A percentile compares a stretch with the other conserved stretches of the same genome.
These are phyloP conservation scores for Cydia amplana DNA, from an alignment of 1,140 invertebrate genomes.

Conservation along the genomic window DNA sequence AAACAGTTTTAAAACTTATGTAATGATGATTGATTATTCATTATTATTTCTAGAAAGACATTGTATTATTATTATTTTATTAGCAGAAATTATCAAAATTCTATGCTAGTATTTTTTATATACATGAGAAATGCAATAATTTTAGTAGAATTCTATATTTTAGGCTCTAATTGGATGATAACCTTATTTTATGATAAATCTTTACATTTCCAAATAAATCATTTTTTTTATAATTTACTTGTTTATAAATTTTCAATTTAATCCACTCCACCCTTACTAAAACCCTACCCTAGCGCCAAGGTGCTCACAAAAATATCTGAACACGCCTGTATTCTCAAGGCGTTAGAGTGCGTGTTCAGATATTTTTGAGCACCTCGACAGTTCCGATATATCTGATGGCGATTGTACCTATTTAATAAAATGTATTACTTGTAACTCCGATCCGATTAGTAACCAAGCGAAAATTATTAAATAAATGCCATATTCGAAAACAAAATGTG, in stretches of 20 bases:
- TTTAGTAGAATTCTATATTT: constrained; percentile 24
- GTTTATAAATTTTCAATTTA: background rate
- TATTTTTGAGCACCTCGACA: too few relatives aligned
- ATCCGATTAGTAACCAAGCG: too few relatives aligned
- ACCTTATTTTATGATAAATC: constrained; percentile 29
- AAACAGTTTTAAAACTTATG: background rate
- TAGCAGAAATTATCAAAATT: background rate
- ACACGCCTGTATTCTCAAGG: too few relatives aligned
- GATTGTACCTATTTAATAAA: too few relatives aligned
- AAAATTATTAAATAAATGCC: too few relatives aligned
- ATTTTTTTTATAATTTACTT: background rate
- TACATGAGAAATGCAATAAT: constrained; percentile 12
- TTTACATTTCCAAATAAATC: constrained; percentile 31
- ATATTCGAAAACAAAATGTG: too few relatives aligned
- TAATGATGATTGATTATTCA: background rate
- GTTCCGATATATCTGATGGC: too few relatives aligned
- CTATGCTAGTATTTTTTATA: constrained; percentile 1
- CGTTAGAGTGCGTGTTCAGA: too few relatives aligned
- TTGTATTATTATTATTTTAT: background rate
- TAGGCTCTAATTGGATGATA: constrained; percentile 27
- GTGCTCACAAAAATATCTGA: too few relatives aligned
- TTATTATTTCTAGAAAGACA: background rate
- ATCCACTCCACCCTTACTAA: background rate
- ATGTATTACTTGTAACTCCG: too few relatives aligned
- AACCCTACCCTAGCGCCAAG: background rate